Base-by-base conservation (phyloP, 1,140 invertebrate genomes). In the Radopholus similis region DNA sequence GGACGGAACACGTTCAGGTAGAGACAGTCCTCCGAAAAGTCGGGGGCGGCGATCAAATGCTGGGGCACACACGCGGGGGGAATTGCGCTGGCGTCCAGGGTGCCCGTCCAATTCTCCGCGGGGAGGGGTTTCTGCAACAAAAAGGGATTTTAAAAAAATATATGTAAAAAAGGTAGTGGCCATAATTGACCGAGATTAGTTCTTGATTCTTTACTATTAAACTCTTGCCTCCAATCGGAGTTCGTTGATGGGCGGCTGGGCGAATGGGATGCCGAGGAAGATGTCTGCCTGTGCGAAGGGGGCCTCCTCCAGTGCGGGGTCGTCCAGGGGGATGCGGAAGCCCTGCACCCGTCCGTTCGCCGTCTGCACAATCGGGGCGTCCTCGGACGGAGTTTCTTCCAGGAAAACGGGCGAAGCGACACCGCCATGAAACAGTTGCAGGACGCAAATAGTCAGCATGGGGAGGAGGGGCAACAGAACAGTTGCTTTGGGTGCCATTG, bases 1-100 rank as follows among this genome's bases (percentile, higher is more conserved):
- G 93, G 93, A 8, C 91, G 89, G 84, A 94, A 95, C 81, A 97
- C 90, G 83, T 97, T 97, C 71, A 97, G 86, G 83, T 94, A 95
- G 34, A 97, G 87, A 83, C 94, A 97, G 85, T 97, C 93, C 85
- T 97, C 94, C 73, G 89, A 91, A 84, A 76, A 77, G 37, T 58
- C 40, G 15, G 42, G 75, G 26, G 68, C 34, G 9, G 72, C 18
- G 2, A 68, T 15, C 18, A 68, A 30, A 53, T 77, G 56, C 11
- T 72, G 47, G 9, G 74, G 72, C 49, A 75, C 58, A 44, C 76
- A 75, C 21, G 73, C 30, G 13, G 76, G 23, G 11, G 56, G 23
- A 18, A 74, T 70, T 35, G 65, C 57, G 26, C 18, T 75, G 4
- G 73, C 71, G 6, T 75, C 49, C 38, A 66, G 55, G 30, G 40